phyloP scores from a whole-genome alignment of 1,140 invertebrate species.

The Ectropis grisescens region DNA sequence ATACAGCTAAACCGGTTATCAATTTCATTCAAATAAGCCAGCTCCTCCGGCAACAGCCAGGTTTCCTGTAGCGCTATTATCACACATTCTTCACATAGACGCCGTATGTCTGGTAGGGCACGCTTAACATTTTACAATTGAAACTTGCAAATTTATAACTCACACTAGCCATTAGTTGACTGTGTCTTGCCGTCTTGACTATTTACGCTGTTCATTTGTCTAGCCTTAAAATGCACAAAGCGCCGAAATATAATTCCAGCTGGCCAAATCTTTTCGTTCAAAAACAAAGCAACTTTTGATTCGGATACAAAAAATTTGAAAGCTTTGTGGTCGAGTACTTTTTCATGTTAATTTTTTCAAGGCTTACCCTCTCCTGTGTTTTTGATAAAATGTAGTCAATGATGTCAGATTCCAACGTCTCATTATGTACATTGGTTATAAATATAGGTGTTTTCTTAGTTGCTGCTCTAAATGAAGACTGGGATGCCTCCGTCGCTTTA shows the following conservation, averaged over 20 bases:
- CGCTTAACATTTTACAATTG: constrained; percentile 18
- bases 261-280: constrained; percentile 15
- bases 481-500: constrained; percentile 1
- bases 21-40: constrained; percentile 5
- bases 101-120: constrained; percentile 7
- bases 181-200: neutral
- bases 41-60: constrained; percentile 11
- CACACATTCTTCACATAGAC: constrained; percentile 8
- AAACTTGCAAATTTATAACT: constrained; percentile 1
- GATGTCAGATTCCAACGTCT: constrained; percentile 3
- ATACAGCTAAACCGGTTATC: constrained; percentile 5
- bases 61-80: constrained; percentile 17
- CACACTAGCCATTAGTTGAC: neutral
- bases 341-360: constrained; percentile 14
- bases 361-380: constrained; percentile 2
- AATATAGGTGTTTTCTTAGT: constrained; percentile 6
- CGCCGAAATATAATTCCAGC: constrained; percentile 13
- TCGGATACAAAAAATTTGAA: constrained; percentile 16
- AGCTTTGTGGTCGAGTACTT: constrained; percentile 9
- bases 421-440: constrained; percentile 6
- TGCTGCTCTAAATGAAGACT: constrained; percentile 4
- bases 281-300: constrained; percentile 6
- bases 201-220: neutral
- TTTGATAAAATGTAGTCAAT: constrained; percentile 5
- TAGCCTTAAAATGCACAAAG: constrained; percentile 9